Base-by-base conservation (phyloP, 2,113 vertebrate species). In the Limnothrissa miodon region DNA sequence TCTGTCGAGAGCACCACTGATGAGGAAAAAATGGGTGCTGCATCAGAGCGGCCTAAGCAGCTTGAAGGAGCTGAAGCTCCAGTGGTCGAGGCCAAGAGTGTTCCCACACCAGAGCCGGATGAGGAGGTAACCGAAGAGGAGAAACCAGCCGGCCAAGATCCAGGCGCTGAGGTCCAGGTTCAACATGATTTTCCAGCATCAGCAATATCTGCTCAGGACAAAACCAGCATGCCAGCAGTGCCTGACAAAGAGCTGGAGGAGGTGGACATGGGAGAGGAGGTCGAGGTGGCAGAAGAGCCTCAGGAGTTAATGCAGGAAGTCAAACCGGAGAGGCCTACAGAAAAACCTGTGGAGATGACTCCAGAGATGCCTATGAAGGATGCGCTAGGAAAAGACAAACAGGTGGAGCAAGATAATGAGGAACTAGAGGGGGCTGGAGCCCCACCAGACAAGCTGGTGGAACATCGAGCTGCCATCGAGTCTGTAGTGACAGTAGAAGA, bases 401-500 rank as follows among this genome's bases (percentile, higher is more conserved):
- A 86, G 10, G 39, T 83, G n/a, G 74, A 81, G 53, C 44, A 86
- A 19, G 87, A 86, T 81, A 89, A 82, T 90, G 93, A 79, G 83
- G 93, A 51, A 81, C 86, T 51, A 85, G 89, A 83, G 83, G 88
- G 87, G 33, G 93, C 88, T 15, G 90, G 87, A 19, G 7, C 89
- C 0, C 80, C n/a, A 25, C 74, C 29, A 2, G 91, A 93, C 45
- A 92, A 93, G 53, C 86, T 82, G 74, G 87, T 86, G 85, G 97
- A 90, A 87, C 89, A 94, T 87, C 95, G 94, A 62, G 96, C 96
- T 46, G 93, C 96, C 81, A 98, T 99, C 23, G 98, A 99, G 78
- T 99, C 98, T 0, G 95, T 99, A 45, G 97, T 99, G 82, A 99
- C 96, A 1, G 97, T 99, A 0, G 97, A 99, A 87, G 98, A 99